Base-by-base conservation (phyloP, 2,888 invertebrate genomes). In the Drosophila quinaria region DNA sequence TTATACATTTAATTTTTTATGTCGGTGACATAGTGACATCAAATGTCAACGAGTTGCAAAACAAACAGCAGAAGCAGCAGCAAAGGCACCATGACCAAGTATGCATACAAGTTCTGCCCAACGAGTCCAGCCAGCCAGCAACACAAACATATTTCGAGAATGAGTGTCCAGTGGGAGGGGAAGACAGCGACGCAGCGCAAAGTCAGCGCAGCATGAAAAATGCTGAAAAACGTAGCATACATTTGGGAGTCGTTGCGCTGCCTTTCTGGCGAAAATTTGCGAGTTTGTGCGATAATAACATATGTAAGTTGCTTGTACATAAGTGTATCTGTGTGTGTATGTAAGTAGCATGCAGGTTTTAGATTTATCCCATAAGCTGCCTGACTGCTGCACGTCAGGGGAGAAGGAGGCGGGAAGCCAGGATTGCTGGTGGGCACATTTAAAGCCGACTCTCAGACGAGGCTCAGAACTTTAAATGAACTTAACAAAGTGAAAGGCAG, bases 1-100 rank as follows among this genome's bases (percentile, higher is more conserved):
- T 85, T 89, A 85, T 87, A 85, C 86, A 75, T 85, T 89, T 88
- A 88, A 86, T 88, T 88, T 89, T 86, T 82, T 76, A 86, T 89
- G 85, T 74, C 90, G 73, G 70, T 89, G 85, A 88, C 85, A 87
- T 82, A 89, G 85, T 89, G 90, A 86, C 85, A 89, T 86, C 71
- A 86, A 89, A 89, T 89, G 85, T 88, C 85, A 89, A 86, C 90
- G 88, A 85, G 85, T 82, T 86, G 77, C 79, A 85, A 89, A 89
- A 74, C 81, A 87, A 89, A 89, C 86, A 84, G 47, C 59, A 72
- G 46, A 41, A n/a, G n/a, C n/a, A n/a, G n/a, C n/a, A n/a, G n/a
- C n/a, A n/a, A 11, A 19, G 39, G 54, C 46, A 52, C 44, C 55
- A 44, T 15, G 19, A 33, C 44, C 55, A 33, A 47, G 39, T 33